Conservation (phyloP, 2,888 invertebrate genomes). For the Platycheirus rosarum region DNA sequence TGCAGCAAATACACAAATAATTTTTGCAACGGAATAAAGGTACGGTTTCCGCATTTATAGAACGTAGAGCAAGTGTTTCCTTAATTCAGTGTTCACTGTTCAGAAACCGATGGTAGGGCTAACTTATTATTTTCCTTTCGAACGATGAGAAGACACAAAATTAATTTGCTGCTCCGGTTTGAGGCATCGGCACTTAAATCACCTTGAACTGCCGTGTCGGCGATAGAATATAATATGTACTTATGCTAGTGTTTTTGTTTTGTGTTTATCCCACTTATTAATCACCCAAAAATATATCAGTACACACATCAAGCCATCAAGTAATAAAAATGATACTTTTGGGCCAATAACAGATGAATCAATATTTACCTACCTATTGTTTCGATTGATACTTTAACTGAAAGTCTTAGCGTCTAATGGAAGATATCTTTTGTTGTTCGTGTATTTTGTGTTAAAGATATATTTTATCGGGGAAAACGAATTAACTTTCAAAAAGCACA, state of each 20-base stretch:
- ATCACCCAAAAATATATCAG: conserved; percentile 3
- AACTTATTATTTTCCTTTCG: background rate
- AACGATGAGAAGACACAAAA: background rate
- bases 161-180: no score
- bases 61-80: background rate
- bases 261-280: conserved; percentile 18
- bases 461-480: background rate
- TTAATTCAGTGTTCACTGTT: background rate
- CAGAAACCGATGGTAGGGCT: background rate
- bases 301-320: conserved; percentile 20
- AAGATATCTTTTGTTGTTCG: background rate
- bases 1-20: background rate
- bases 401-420: conserved; percentile 7
- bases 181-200: background rate
- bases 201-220: conserved; percentile 17
- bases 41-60: background rate
- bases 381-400: conserved; percentile 40
- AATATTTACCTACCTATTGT: conserved; percentile 41
- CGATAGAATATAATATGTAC: conserved; percentile 11
- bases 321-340: conserved; percentile 36
- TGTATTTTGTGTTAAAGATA: background rate
- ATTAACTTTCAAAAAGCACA: conserved; percentile 28
- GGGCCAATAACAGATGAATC: conserved; percentile 57
- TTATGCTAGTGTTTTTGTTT: background rate
- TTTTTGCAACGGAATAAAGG: background rate